Conservation (phyloP, 2,797 vertebrate genomes). For the Coregonus ussuriensis region DNA sequence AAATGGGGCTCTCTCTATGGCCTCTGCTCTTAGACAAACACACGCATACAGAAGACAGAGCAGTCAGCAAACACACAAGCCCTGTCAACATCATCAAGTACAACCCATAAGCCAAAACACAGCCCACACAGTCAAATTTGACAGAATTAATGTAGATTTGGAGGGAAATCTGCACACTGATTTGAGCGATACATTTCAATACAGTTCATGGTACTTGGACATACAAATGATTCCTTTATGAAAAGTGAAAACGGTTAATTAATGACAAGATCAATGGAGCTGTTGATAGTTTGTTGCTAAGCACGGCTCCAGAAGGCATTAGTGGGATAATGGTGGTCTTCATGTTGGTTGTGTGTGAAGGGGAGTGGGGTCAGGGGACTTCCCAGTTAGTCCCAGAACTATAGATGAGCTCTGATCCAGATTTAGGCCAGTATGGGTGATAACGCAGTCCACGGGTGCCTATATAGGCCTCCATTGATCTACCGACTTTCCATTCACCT, state of each 20-base stretch:
- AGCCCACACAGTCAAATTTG: background rate
- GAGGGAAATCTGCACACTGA: constrained; percentile 2
- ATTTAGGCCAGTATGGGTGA: constrained; percentile 11
- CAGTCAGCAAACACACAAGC: constrained; percentile 10
- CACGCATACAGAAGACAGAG: constrained; percentile 11
- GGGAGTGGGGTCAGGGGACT: constrained; percentile 26
- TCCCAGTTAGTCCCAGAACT: constrained; percentile 12
- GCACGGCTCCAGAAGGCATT: constrained; percentile 7
- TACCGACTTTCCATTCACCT: constrained; percentile 23
- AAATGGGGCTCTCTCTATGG: constrained; percentile 32
- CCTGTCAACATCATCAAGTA: background rate
- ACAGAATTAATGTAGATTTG: background rate
- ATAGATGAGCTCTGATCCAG: constrained; percentile 19
- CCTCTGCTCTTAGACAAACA: constrained; percentile 31
- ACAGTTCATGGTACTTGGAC: constrained; percentile 2
- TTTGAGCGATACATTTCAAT: constrained; percentile 13
- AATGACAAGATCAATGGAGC: constrained; percentile 8
- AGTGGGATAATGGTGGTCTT: constrained; percentile 26
- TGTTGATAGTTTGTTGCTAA: constrained; percentile 6
- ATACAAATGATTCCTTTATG: background rate
- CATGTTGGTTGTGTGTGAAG: constrained; percentile 25
- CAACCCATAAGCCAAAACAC: background rate
- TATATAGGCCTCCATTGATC: constrained; percentile 35
- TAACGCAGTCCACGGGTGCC: constrained; percentile 10
- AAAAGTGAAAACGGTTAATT: constrained; percentile 13